Evolutionary conservation across 2,797 vertebrate genomes (phyloP).

Genomic region (Lophius americanus): DNA sequence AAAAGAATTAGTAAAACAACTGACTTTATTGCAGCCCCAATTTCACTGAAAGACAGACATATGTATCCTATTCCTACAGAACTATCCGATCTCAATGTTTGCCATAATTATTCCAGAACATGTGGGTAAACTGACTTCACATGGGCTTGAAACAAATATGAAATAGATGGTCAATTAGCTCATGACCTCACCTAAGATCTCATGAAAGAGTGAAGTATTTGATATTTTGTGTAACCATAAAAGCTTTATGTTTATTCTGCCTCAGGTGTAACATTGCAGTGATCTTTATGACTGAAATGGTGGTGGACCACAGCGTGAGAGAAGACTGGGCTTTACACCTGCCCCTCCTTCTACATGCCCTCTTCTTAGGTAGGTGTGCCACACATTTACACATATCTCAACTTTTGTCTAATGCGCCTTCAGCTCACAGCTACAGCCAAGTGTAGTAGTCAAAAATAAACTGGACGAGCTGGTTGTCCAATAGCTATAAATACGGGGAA

Average conservation of each 20-base stretch:
- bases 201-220: background rate
- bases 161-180: background rate
- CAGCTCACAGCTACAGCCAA: background rate
- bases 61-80: too few relatives aligned
- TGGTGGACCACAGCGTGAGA: slow-evolving; percentile 98
- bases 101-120: too few relatives aligned
- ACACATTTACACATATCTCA: slow-evolving; percentile 3
- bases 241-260: slow-evolving; percentile 12
- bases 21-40: background rate
- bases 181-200: background rate
- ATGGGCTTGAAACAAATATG: background rate
- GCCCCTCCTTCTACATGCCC: slow-evolving; percentile 92
- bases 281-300: slow-evolving; percentile 99
- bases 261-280: slow-evolving; percentile 97
- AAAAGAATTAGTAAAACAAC: background rate
- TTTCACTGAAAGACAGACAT: too few relatives aligned
- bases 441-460: background rate
- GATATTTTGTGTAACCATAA: slow-evolving; percentile 6
- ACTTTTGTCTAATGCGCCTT: background rate
- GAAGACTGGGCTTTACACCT: slow-evolving; percentile 98
- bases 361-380: slow-evolving; percentile 90
- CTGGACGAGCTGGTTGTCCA: background rate
- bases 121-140: background rate
- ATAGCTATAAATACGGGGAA: background rate
- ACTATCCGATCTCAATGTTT: too few relatives aligned